phyloP scores from a whole-genome alignment of 2,888 invertebrate genomes.

The Lathronympha strigana region DNA sequence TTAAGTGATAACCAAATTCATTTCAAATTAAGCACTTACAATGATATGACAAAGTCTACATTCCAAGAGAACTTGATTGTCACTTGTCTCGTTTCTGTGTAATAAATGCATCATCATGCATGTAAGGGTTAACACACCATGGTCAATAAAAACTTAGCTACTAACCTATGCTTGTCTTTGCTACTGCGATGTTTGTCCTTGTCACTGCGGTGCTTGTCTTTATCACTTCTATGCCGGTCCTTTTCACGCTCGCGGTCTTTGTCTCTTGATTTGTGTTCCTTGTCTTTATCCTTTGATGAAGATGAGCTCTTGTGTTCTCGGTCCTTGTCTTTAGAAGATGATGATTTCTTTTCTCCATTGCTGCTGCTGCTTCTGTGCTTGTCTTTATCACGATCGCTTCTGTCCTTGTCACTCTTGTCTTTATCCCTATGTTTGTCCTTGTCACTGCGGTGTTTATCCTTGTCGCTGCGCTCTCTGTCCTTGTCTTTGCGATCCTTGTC shows the following conservation, averaged over 20 bases:
- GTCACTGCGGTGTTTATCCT: slow-evolving; percentile 60
- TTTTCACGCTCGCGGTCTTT: slow-evolving; percentile 66
- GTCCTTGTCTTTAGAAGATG: slow-evolving; percentile 68
- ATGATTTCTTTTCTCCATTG: slow-evolving; percentile 66
- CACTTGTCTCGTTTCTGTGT: no score
- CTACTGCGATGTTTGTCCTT: slow-evolving; percentile 71
- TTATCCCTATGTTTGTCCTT: slow-evolving; percentile 51
- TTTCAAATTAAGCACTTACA: no score
- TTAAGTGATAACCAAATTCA: no score
- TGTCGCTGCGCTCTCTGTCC: slow-evolving; percentile 72
- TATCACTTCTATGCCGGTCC: slow-evolving; percentile 72
- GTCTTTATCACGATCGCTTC: slow-evolving; percentile 59
- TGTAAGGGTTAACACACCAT: background rate
- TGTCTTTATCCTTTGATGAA: slow-evolving; percentile 62
- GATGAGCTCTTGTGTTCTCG: slow-evolving; percentile 61
- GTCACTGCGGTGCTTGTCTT: slow-evolving; percentile 78
- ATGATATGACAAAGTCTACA: no score
- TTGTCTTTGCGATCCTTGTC: slow-evolving; percentile 60
- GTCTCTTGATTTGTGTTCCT: slow-evolving; percentile 63
- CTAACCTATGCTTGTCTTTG: slow-evolving; percentile 85
- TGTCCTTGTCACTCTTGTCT: slow-evolving; percentile 53
- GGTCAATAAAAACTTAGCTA: background rate
- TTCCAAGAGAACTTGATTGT: no score
- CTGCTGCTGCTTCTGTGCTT: slow-evolving; percentile 62
- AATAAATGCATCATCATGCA: no score